These are phyloP conservation scores for Albula glossodonta DNA, from an alignment of 2,113 vertebrate genomes.

Conservation along the genomic window DNA sequence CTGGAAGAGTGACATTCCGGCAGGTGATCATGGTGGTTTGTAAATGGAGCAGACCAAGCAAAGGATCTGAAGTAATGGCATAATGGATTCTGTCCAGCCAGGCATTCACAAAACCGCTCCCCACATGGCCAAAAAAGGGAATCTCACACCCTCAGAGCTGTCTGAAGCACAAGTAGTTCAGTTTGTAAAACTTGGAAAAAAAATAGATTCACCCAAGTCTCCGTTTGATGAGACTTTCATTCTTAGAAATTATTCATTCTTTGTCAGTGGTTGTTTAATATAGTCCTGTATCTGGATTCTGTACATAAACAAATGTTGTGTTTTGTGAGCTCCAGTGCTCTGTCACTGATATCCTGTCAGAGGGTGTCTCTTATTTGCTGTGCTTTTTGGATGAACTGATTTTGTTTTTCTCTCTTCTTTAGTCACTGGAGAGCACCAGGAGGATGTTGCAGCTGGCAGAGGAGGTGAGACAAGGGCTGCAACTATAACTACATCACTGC, in stretches of 20 bases:
- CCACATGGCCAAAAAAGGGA: neutral
- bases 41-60: neutral
- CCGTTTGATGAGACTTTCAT: neutral
- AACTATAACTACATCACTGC: no score
- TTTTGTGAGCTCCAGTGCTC: neutral
- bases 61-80: neutral
- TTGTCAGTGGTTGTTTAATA: neutral
- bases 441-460: slow-evolving; percentile 89
- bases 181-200: neutral
- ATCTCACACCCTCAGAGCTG: neutral
- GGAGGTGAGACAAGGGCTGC: slow-evolving; percentile 79
- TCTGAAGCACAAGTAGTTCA: neutral
- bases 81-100: neutral
- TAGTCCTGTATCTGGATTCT: neutral
- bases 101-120: neutral
- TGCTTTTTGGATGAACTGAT: neutral
- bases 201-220: neutral
- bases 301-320: neutral
- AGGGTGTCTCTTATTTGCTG: neutral
- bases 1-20: slow-evolving; percentile 61
- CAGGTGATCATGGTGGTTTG: neutral
- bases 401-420: slow-evolving; percentile 40
- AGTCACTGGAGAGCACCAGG: slow-evolving; percentile 97
- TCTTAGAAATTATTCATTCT: neutral
- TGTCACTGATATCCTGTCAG: neutral